A percentile compares a stretch with the other conserved stretches of the same genome.
Conservation (phyloP, 1,140 invertebrate genomes). For the Tenebrio molitor region DNA sequence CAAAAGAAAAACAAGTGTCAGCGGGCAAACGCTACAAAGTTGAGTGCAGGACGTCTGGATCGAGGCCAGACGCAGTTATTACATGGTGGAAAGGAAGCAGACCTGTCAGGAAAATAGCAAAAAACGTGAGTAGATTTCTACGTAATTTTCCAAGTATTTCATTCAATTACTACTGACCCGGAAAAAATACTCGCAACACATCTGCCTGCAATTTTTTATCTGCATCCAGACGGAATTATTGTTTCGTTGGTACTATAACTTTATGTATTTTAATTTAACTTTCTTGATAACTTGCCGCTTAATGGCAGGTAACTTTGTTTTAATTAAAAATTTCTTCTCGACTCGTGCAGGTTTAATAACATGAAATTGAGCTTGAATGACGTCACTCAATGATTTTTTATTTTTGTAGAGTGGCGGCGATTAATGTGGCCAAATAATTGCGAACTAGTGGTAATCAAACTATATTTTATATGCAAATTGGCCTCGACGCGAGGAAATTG, state of each 20-base stretch:
- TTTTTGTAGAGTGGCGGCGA: no score
- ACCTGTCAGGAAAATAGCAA: slow-evolving; percentile 81
- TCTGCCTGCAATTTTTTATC: neutral
- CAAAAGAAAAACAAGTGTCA: slow-evolving; percentile 82
- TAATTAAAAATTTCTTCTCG: slow-evolving; percentile 32
- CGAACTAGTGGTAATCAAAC: neutral
- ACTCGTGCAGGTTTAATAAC: slow-evolving; percentile 2
- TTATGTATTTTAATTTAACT: slow-evolving; percentile 32
- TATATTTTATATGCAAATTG: slow-evolving; percentile 41
- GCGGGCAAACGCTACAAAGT: slow-evolving; percentile 87
- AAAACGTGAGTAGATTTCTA: slow-evolving; percentile 77
- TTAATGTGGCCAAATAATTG: slow-evolving; percentile 14
- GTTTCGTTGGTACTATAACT: neutral
- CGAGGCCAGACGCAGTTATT: slow-evolving; percentile 84
- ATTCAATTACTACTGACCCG: slow-evolving; percentile 33
- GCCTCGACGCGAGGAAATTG: slow-evolving; percentile 30
- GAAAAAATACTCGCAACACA: slow-evolving; percentile 1
- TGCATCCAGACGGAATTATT: neutral
- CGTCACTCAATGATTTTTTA: neutral
- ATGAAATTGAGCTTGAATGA: neutral
- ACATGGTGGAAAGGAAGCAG: slow-evolving; percentile 89
- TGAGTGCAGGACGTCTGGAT: slow-evolving; percentile 85
- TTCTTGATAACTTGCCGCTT: neutral
- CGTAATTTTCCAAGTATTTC: slow-evolving; percentile 10
- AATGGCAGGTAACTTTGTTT: neutral